Evolutionary conservation across 2,113 vertebrate genomes (phyloP), one percentile per base, ranked within the genome.

Genomic region (Leptodactylus fuscus): DNA sequence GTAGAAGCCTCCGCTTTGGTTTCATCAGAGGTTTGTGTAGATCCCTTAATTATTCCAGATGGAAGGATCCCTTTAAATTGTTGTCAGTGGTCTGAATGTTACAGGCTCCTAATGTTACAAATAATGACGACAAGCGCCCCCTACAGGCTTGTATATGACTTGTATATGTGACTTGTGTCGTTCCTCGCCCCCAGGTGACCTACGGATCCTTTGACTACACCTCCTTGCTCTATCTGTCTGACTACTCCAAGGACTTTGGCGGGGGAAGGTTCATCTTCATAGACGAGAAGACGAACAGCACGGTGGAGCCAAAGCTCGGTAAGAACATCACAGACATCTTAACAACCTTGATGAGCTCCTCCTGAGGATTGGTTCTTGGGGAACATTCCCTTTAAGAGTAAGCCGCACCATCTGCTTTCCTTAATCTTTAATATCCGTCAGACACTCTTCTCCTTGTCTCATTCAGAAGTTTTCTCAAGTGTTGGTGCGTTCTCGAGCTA

Each of bases 181-280:
- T 87, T 5, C 73, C 2, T 69, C 36, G 0, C 9, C n/a, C 71
- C 88, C 16, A 99, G 98, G 96, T 96, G 88, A 98, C 98, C 0
- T 98, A 99, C 0, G 97, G 97, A 53, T 99, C 97, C 4, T 99
- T 99, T 85, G 98, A 99, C 90, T 99, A 99, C 89, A 99, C 97
- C 0, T 98, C 97, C 0, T 92, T 99, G 81, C 95, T 99, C 0
- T 99, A 99, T 84, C 94, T 99, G 74, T 98, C 97, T 0, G 96
- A 99, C 90, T 98, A 98, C 76, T 89, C 90, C 60, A 85, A 92
- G 0, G 97, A 99, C 75, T 99, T 99, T 0, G 95, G 94, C 0
- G 98, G 97, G 0, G 97, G 98, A 1, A 90, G 97, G 0, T 99
- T 99, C 8, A 88, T 99, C 85, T 99, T 99, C 88, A 93, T 98